Percentiles rank a stretch among this genome's conserved stretches.
These are phyloP conservation scores for Orcinus orca DNA, from an alignment of 2,113 vertebrate genomes.

Conservation along the genomic window DNA sequence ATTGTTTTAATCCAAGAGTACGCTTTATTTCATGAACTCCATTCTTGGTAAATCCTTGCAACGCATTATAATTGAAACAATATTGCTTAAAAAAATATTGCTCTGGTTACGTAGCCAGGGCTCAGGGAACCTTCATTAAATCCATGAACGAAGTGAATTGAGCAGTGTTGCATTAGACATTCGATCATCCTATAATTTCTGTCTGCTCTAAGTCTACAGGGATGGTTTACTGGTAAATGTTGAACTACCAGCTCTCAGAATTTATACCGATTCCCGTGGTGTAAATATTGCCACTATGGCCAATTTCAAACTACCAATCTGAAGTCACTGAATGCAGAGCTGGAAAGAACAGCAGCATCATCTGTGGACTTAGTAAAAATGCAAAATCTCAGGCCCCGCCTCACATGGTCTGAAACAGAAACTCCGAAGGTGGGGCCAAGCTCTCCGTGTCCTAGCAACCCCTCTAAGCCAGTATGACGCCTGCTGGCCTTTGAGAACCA, in stretches of 20 bases:
- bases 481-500: background rate
- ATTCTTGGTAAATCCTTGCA: background rate
- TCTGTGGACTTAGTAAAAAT: no score
- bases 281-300: no score
- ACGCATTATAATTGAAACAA: constrained; percentile 9
- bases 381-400: no score
- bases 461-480: no score
- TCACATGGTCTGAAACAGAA: no score
- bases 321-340: no score
- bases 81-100: background rate
- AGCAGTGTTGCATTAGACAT: background rate
- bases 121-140: background rate
- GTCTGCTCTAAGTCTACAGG: background rate
- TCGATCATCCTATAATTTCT: background rate
- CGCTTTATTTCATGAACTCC: background rate
- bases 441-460: no score
- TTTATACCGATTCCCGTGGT: background rate
- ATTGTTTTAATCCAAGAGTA: background rate
- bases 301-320: no score
- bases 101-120: background rate
- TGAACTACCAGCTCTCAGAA: background rate
- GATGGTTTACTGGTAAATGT: background rate
- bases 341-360: no score
- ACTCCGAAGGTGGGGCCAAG: no score
- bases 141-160: background rate